Evolutionary conservation across 2,113 vertebrate species (phyloP).

Genomic region (Montifringilla adamsi): DNA sequence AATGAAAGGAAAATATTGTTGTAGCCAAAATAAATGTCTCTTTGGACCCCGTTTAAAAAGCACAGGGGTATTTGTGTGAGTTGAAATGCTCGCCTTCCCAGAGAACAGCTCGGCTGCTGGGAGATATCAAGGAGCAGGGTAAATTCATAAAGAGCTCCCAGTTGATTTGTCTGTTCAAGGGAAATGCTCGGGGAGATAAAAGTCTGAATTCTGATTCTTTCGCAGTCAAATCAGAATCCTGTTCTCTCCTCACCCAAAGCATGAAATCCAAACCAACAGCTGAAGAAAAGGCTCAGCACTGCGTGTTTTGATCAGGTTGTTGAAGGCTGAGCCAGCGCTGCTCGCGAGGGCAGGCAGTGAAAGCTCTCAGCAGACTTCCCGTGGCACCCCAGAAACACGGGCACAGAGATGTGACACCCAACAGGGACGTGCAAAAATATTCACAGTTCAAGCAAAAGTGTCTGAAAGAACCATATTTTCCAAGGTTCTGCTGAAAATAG

Average conservation of each 20-base stretch:
- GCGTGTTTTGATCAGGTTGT: neutral
- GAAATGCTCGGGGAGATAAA: neutral
- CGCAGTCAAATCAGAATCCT: neutral
- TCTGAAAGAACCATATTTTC: neutral
- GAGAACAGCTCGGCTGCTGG: neutral
- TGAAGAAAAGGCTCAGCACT: neutral
- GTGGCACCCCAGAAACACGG: neutral
- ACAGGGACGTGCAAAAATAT: neutral
- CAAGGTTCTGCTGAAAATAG: neutral
- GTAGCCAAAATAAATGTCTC: constrained; percentile 76
- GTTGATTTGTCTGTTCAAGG: neutral
- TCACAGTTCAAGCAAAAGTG: neutral
- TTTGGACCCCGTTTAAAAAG: constrained; percentile 57
- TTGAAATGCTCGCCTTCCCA: constrained; percentile 12
- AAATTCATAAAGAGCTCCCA: neutral
- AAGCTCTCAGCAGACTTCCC: neutral
- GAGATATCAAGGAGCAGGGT: neutral
- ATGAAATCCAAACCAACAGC: constrained; percentile 2
- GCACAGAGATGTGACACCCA: neutral
- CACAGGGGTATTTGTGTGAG: constrained; percentile 54
- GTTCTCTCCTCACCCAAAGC: neutral
- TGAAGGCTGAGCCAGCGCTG: neutral
- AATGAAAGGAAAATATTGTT: constrained; percentile 71
- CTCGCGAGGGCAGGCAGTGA: neutral
- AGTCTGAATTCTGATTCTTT: neutral